phyloP scores from a whole-genome alignment of 37 sponge, comb jelly and placozoan species.

The Crambe crambe region DNA sequence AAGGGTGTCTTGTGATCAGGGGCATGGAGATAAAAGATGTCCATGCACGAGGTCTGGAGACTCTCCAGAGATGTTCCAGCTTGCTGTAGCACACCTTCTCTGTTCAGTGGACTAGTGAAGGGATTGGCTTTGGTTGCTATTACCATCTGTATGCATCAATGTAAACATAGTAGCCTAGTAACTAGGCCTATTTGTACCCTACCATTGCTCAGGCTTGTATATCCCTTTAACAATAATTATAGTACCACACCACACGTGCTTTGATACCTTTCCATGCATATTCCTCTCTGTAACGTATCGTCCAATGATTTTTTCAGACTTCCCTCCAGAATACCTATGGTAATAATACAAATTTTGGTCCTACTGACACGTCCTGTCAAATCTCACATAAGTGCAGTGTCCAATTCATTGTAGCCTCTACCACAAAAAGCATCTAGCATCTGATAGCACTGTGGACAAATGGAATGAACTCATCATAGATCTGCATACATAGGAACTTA shows the following conservation, averaged over 20 bases:
- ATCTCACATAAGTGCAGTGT: constrained; percentile 85
- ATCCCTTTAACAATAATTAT: no score
- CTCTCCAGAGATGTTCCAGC: constrained; percentile 34
- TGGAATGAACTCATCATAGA: no score
- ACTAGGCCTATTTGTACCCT: no score
- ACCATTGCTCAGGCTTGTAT: no score
- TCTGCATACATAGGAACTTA: not conserved
- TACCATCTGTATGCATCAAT: constrained; percentile 35
- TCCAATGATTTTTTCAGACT: constrained; percentile 68
- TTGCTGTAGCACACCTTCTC: constrained; percentile 59
- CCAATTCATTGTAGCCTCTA: constrained; percentile 66
- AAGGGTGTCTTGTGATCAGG: constrained; percentile 83
- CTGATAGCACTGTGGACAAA: constrained; percentile 56
- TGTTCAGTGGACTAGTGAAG: constrained; percentile 10
- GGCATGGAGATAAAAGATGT: constrained; percentile 83
- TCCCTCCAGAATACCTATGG: constrained; percentile 66
- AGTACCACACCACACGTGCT: not conserved
- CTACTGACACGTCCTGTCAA: no score
- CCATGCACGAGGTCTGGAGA: constrained; percentile 58
- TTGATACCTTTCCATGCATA: not conserved
- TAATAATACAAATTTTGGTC: no score
- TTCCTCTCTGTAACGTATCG: constrained; percentile 10
- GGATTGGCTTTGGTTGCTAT: constrained; percentile 85
- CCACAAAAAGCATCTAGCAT: constrained; percentile 53
- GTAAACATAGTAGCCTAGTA: no score